A percentile compares a stretch with the other conserved stretches of the same genome.
Evolutionary conservation across 2,797 vertebrate species (phyloP).

Genomic region (Intellagama lesueurii): DNA sequence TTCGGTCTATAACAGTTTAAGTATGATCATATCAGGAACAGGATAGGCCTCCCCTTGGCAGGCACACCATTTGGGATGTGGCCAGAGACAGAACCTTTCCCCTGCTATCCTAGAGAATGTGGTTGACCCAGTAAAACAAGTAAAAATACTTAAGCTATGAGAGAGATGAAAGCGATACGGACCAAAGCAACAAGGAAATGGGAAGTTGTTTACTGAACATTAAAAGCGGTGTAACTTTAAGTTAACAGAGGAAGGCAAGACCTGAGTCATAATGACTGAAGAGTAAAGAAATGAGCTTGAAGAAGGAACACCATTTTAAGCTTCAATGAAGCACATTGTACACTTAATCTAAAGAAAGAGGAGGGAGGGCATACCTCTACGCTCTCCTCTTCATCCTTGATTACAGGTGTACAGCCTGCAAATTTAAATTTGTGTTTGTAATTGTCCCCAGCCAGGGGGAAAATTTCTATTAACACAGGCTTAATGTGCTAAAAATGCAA

Average conservation of each 20-base stretch:
- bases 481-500: too few relatives aligned
- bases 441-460: too few relatives aligned
- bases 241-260: background rate
- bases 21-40: background rate
- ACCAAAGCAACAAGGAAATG: background rate
- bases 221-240: background rate
- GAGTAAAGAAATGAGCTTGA: background rate
- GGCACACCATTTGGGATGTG: too few relatives aligned
- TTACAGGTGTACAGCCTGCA: too few relatives aligned
- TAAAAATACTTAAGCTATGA: background rate
- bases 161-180: background rate
- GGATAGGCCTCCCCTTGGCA: background rate
- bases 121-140: background rate
- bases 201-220: background rate
- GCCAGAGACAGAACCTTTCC: background rate
- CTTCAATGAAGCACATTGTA: background rate
- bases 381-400: too few relatives aligned
- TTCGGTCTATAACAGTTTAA: background rate
- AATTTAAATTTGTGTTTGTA: too few relatives aligned
- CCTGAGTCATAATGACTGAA: background rate
- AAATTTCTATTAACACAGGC: too few relatives aligned
- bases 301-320: background rate
- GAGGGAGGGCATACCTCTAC: background rate
- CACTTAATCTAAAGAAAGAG: background rate
- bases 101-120: background rate